Evolutionary conservation across 2,113 vertebrate species (phyloP).

Genomic region (Silurus asotus): DNA sequence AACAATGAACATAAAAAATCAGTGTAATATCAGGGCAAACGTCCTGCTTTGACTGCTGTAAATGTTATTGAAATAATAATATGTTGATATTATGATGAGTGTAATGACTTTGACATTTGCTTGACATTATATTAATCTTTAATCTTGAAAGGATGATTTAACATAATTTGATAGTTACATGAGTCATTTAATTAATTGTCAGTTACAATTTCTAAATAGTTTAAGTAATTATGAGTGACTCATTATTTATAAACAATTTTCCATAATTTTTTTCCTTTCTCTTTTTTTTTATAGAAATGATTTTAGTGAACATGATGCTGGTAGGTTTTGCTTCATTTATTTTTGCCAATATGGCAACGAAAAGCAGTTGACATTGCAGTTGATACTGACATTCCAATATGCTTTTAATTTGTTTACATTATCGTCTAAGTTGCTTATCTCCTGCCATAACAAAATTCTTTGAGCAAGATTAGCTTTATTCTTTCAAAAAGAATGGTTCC

Average conservation of each 20-base stretch:
- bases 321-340: slow-evolving; percentile 55
- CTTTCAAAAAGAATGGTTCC: background rate
- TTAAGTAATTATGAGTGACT: background rate
- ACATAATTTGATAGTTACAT: background rate
- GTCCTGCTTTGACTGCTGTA: too few relatives aligned
- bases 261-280: background rate
- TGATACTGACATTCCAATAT: background rate
- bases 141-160: too few relatives aligned
- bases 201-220: too few relatives aligned
- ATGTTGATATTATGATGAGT: too few relatives aligned
- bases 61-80: too few relatives aligned
- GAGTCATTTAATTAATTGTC: background rate
- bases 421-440: slow-evolving; percentile 1
- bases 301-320: slow-evolving; percentile 52
- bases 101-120: too few relatives aligned
- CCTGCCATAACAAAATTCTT: background rate
- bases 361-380: background rate
- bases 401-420: background rate
- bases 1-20: too few relatives aligned
- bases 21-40: too few relatives aligned
- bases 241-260: background rate
- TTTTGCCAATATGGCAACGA: background rate
- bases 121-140: too few relatives aligned
- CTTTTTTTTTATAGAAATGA: slow-evolving; percentile 54
- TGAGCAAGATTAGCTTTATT: slow-evolving; percentile 20